Evolutionary conservation across 2,797 vertebrate genomes (phyloP).

Genomic region (Myotis daubentonii): DNA sequence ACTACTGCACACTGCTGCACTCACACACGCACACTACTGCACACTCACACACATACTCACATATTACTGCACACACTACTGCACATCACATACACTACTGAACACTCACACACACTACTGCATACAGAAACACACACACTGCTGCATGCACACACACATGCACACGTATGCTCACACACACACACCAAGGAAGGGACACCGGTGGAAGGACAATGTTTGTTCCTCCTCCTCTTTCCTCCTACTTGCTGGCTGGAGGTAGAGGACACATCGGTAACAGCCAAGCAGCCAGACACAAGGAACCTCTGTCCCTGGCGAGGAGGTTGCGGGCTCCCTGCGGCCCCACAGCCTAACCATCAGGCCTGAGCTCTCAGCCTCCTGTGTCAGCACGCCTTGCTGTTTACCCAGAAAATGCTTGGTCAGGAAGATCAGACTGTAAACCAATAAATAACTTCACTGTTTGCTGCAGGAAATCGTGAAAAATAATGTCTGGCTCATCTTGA

Average conservation of each 20-base stretch:
- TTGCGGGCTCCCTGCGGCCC: background rate
- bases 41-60: too few relatives aligned
- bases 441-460: background rate
- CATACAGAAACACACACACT: too few relatives aligned
- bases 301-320: background rate
- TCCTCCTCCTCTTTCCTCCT: background rate
- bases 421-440: background rate
- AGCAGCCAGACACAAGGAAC: background rate
- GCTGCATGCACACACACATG: fast-evolving
- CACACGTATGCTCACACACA: too few relatives aligned
- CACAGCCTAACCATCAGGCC: background rate
- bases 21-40: fast-evolving
- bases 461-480: background rate
- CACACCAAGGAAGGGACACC: background rate
- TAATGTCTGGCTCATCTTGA: background rate
- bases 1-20: too few relatives aligned
- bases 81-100: too few relatives aligned
- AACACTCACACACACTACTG: too few relatives aligned
- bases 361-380: background rate
- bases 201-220: background rate
- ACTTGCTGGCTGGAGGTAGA: background rate
- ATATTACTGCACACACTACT: too few relatives aligned
- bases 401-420: background rate
- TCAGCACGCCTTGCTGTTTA: too few relatives aligned
- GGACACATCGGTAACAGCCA: background rate